Conservation (phyloP, 2,888 invertebrate genomes). For the Phaonia tiefii region DNA sequence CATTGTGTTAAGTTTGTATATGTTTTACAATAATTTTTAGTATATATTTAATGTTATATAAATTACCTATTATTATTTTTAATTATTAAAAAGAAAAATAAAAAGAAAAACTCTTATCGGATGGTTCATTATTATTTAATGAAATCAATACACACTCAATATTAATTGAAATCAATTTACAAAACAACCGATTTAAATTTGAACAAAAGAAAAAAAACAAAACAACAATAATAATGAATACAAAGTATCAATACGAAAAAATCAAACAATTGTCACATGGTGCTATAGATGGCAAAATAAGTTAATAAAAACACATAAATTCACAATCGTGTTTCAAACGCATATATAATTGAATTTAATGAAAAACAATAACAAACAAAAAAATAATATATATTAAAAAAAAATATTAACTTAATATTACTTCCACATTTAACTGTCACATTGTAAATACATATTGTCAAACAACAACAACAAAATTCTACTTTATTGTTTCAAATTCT, state of each 20-base stretch:
- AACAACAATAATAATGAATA: conserved; percentile 19
- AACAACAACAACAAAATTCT: too few species aligned
- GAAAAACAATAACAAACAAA: background rate
- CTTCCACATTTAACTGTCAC: too few species aligned
- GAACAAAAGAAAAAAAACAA: conserved; percentile 2
- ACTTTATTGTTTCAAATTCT: too few species aligned
- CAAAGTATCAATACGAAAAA: conserved; percentile 48
- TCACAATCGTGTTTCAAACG: background rate
- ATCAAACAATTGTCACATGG: conserved; percentile 43
- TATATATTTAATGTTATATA: too few species aligned
- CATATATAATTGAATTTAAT: conserved; percentile 12
- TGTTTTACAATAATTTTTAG: background rate
- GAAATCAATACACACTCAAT: conserved; percentile 9
- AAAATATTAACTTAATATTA: background rate
- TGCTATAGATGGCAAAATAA: conserved; percentile 58
- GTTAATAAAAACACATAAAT: conserved; percentile 21
- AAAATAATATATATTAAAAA: too few species aligned
- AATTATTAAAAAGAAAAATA: too few species aligned
- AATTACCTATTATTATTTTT: too few species aligned
- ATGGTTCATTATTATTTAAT: conserved; percentile 35
- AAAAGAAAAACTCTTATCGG: too few species aligned
- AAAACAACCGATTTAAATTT: background rate
- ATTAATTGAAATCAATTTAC: conserved; percentile 35
- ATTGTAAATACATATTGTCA: too few species aligned
- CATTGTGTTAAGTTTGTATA: too few species aligned